Evolutionary conservation across 2,113 vertebrate genomes (phyloP), one percentile per base, ranked within the genome.

Genomic region (Miniopterus natalensis): DNA sequence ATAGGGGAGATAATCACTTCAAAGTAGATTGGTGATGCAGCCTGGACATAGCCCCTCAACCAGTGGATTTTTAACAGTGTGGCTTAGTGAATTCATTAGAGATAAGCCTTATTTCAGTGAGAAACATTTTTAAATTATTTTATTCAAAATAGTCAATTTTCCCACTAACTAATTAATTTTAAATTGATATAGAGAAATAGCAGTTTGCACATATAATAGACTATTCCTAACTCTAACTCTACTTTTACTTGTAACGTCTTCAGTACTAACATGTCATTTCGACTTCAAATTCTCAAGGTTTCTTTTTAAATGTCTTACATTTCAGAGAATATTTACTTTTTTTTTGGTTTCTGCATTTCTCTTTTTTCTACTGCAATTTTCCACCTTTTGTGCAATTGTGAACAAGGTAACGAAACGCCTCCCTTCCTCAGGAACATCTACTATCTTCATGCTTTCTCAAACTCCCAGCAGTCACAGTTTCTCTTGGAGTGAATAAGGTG

Each of bases 401-500:
- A 98, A 98, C 97, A 99, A 99, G 99, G 99, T 99, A 99, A 99
- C 98, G 98, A 99, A 98, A 97, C 99, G 98, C 98, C 99, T 99
- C 99, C 99, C 99, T 99, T 99, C 99, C 98, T 99, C 99, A 98
- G 99, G 99, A 99, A 99, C 99, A 88, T 99, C 99, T 96, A 99
- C 99, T 98, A 99, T 99, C 99, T 99, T 99, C 99, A 99, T 99
- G 99, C 99, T 99, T 99, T 99, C 99, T 98, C 99, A 99, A 99
- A 99, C 99, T 93, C 98, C 99, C 99, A 99, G 99, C 99, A 99
- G 99, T 99, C 99, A 99, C 99, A 99, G 99, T 99, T 99, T 99
- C 99, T 99, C 99, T 98, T 99, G 99, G 99, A 99, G 98, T 99
- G 99, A 99, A 99, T 99, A 99, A 99, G 99, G 99, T 99, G 99